Evolutionary conservation across 1,140 invertebrate species (phyloP), one percentile per base, ranked within the genome.

Genomic region (Sesamia nonagrioides): DNA sequence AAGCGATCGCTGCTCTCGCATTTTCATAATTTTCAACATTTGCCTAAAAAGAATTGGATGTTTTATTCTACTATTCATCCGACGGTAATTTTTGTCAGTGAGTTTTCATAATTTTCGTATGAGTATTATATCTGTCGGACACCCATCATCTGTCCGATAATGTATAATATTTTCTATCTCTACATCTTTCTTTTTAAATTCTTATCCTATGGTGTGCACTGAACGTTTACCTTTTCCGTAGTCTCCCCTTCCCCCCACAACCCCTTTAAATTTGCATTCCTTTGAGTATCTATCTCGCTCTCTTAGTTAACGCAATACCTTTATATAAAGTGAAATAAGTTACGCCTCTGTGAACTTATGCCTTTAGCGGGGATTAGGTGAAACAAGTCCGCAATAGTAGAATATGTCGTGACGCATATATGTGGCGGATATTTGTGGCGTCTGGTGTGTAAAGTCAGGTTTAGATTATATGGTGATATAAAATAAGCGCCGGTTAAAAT

Each of bases 311-410:
- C 11, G 21, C 33, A 69, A 37, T 27, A 71, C n/a, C 68, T 71
- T 71, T 71, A 71, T 71, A 35, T 52, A 35, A 37, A 71, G 68
- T 71, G 48, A 71, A 68, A 68, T 68, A 68, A 68, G 63, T 68
- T 15, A 45, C 63, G 63, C 63, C 21, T 9, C 18, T 27, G 63
- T 48, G 63, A 68, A 33, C 63, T 13, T 8, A 13, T n/a, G 18
- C 42, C 63, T 68, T 68, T 50, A 68, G 33, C 63, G 48, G 48
- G 63, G 63, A 68, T 68, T 45, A 50, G 63, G 18, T 48, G 40
- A 50, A 68, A 50, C 42, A 68, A 48, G 63, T 68, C 37, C 35
- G 5, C 42, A 9, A 68, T 18, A 15, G 27, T 17, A 60, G 9
- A 18, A 63, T n/a, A 33, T n/a, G 63, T 33, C 17, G 63, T 48